phyloP scores from a whole-genome alignment of 2,113 vertebrate species.

The Brevimyrus niger region DNA sequence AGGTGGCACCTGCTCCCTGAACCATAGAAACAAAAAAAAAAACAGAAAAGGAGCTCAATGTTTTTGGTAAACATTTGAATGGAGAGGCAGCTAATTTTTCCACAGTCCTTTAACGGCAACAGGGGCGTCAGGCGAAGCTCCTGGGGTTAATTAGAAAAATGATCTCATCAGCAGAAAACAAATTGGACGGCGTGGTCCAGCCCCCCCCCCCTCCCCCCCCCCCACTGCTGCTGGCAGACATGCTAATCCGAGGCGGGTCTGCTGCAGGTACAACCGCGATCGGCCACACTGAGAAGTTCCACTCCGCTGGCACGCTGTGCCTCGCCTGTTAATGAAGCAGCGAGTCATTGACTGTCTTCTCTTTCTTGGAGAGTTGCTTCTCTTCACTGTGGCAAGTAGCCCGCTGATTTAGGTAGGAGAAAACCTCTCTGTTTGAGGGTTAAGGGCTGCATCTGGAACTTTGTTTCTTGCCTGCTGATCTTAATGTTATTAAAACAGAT shows the following conservation, averaged over 20 bases:
- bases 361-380: not conserved
- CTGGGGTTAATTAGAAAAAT: slow-evolving; percentile 95
- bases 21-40: not conserved
- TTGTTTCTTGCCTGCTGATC: not conserved
- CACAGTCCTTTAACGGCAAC: slow-evolving; percentile 32
- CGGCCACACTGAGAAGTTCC: slow-evolving; percentile 58
- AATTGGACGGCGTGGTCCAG: slow-evolving; percentile 44
- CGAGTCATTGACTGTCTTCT: not conserved
- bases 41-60: slow-evolving; percentile 11
- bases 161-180: slow-evolving; percentile 74
- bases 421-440: not conserved
- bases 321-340: slow-evolving; percentile 54
- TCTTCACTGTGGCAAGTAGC: not conserved
- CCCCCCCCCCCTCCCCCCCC: not conserved
- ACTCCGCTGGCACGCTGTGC: slow-evolving; percentile 49
- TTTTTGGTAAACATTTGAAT: slow-evolving; percentile 26
- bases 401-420: not conserved
- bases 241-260: slow-evolving; percentile 68
- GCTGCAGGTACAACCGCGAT: slow-evolving; percentile 67
- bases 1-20: not conserved
- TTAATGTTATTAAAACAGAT: not conserved
- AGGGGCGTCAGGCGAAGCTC: slow-evolving; percentile 54
- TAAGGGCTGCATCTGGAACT: not conserved
- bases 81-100: slow-evolving; percentile 22
- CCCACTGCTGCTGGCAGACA: slow-evolving; percentile 56